A percentile compares a stretch with the other conserved stretches of the same genome.
Conservation (phyloP, 2,797 vertebrate genomes). For the Austrolebias charrua region DNA sequence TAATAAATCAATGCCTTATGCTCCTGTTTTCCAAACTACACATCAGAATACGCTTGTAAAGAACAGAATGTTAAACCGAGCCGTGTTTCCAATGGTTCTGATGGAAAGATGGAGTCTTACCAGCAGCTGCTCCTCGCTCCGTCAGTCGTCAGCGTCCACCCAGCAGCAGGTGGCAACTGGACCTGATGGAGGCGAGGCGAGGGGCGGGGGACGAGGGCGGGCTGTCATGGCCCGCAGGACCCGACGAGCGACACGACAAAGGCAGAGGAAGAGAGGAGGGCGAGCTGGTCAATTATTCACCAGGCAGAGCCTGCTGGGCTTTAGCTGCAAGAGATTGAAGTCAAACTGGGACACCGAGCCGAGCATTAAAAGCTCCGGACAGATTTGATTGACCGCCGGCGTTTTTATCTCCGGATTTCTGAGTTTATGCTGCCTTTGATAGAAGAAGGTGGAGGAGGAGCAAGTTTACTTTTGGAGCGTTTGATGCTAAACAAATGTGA, state of each 20-base stretch:
- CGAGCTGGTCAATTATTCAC: slow-evolving; percentile 75
- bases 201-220: slow-evolving; percentile 24
- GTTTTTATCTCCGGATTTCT: slow-evolving; percentile 35
- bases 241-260: slow-evolving; percentile 46
- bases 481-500: neutral
- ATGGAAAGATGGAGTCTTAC: slow-evolving; percentile 27
- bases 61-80: neutral
- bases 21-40: neutral
- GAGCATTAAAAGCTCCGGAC: slow-evolving; percentile 49
- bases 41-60: neutral
- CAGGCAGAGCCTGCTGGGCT: slow-evolving; percentile 10
- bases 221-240: slow-evolving; percentile 27
- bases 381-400: slow-evolving; percentile 45
- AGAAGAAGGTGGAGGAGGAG: too few species aligned
- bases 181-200: slow-evolving; percentile 34
- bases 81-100: neutral
- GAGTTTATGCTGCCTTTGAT: neutral
- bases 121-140: slow-evolving; percentile 37
- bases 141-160: slow-evolving; percentile 23
- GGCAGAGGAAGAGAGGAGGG: slow-evolving; percentile 47
- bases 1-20: too few species aligned
- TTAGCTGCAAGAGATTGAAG: slow-evolving; percentile 53
- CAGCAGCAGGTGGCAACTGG: slow-evolving; percentile 42
- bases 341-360: slow-evolving; percentile 51
- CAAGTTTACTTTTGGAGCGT: neutral